Base-by-base conservation (phyloP, 2,113 vertebrate species). In the Struthio camelus region DNA sequence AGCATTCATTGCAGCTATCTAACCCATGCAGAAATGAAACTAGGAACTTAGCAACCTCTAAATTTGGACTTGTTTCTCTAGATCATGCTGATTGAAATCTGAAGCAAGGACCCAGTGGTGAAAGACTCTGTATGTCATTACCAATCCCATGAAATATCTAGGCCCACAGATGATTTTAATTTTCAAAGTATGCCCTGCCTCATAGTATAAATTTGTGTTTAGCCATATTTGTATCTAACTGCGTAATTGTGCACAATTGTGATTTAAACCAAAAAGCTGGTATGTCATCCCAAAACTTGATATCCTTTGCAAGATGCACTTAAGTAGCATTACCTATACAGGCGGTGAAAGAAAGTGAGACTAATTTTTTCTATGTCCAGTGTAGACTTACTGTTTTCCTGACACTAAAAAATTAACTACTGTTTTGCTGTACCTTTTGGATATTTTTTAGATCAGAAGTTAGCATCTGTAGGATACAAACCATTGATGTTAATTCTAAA, bases 41-140 rank as follows among this genome's bases (percentile, higher is more conserved):
- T 72, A 44, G 23, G 59, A 79, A 70, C 80, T 53, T 42, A 62
- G 18, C 72, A 86, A 24, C 25, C 44, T 48, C 44, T 81, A 28
- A 89, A 81, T 86, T 84, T 44, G 42, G 19, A 7, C 15, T 78
- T 71, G 22, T 72, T 92, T 94, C 27, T 89, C 42, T 51, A 75
- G 46, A 71, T 78, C 20, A 6, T 76, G 25, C 51, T 76, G 80
- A 28, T 84, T 71, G 73, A 84, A 62, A n/a, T 90, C 76, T 65
- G 61, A 44, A 81, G 48, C 3, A 8, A 64, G 30, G 48, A 65
- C 27, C 13, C 62, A 56, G 24, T 69, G 77, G 61, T 94, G 94
- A 96, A 86, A 94, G 69, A 90, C 94, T 97, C 96, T 96, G 95
- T 97, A 93, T 94, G 56, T 85, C 94, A 95, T 96, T 97, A 95